Conservation (phyloP, 2,888 invertebrate species). For the Folsomia candida region DNA sequence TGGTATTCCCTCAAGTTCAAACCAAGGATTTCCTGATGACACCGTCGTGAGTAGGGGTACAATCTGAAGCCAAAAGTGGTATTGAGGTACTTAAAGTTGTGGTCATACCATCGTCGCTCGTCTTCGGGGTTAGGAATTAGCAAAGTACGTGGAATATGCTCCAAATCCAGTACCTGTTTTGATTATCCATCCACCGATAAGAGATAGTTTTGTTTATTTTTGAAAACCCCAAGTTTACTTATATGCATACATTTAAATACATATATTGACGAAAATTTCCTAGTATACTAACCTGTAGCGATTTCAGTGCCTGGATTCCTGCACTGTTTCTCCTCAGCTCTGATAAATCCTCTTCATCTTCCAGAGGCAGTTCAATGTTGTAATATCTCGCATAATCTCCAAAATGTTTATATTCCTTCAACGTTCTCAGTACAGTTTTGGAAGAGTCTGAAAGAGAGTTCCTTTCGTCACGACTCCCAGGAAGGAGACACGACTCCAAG, state of each 20-base stretch:
- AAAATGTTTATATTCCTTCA: constrained; percentile 39
- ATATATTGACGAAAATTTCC: too few relatives aligned
- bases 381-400: constrained; percentile 43
- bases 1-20: constrained; percentile 26
- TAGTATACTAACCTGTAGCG: constrained; percentile 30
- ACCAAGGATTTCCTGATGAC: constrained; percentile 28
- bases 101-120: constrained; percentile 33
- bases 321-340: constrained; percentile 25
- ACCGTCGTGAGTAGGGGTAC: constrained; percentile 36
- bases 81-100: constrained; percentile 35
- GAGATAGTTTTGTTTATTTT: too few relatives aligned
- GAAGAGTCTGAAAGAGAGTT: constrained; percentile 17
- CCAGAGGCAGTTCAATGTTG: constrained; percentile 44
- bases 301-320: constrained; percentile 38
- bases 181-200: too few relatives aligned
- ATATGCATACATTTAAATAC: too few relatives aligned
- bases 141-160: constrained; percentile 42
- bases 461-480: constrained; percentile 1
- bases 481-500: constrained; percentile 42
- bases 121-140: constrained; percentile 42
- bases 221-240: too few relatives aligned
- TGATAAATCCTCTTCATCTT: constrained; percentile 26
- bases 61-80: constrained; percentile 34
- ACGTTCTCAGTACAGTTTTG: constrained; percentile 22
- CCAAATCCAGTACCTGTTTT: constrained; percentile 42